These are phyloP conservation scores for Drosophila asahinai DNA, from an alignment of 1,140 invertebrate genomes.

Conservation along the genomic window DNA sequence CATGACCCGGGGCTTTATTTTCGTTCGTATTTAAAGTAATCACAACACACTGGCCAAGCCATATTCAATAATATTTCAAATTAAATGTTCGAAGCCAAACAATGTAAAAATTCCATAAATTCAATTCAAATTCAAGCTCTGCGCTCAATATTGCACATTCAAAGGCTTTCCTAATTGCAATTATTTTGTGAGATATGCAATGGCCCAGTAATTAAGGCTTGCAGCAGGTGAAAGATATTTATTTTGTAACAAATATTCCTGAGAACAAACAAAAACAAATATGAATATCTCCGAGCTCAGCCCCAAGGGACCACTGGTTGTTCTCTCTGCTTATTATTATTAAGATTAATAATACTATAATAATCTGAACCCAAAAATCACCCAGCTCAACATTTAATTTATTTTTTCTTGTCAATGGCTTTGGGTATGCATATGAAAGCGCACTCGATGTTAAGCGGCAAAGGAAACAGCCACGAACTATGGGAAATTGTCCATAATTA, in stretches of 20 bases:
- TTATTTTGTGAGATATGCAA: neutral
- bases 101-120: conserved; percentile 3
- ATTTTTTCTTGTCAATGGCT: neutral
- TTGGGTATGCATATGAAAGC: neutral
- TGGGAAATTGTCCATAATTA: conserved; percentile 17
- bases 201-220: neutral
- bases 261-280: no score
- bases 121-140: neutral
- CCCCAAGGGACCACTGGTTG: no score
- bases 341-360: no score
- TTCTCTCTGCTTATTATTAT: no score
- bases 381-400: no score
- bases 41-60: neutral
- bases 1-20: conserved; percentile 1
- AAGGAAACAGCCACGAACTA: neutral
- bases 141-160: neutral
- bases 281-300: no score
- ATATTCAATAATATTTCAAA: neutral
- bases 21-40: conserved; percentile 15
- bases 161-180: neutral
- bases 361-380: no score
- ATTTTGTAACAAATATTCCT: neutral
- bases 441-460: neutral
- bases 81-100: neutral
- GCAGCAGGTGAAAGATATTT: neutral